A percentile compares a stretch with the other conserved stretches of the same genome.
Conservation (phyloP, 2,888 invertebrate species). For the Rhagonycha fulva region DNA sequence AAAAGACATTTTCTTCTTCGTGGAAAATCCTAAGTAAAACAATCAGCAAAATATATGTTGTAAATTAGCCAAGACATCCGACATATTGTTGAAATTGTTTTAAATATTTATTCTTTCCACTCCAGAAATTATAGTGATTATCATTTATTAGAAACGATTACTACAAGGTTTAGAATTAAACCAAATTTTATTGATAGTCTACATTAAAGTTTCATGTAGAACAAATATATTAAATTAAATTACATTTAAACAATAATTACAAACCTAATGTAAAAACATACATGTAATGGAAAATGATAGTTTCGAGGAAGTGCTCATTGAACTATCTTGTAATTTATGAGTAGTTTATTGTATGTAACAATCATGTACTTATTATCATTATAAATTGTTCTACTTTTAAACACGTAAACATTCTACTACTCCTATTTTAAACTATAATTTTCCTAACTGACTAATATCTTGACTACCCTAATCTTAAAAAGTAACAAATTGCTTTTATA, state of each 20-base stretch:
- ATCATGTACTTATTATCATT: neutral
- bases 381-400: neutral
- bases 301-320: neutral
- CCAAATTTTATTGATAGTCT: too few species aligned
- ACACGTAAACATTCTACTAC: too few species aligned
- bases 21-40: too few species aligned
- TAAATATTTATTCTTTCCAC: too few species aligned
- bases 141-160: too few species aligned
- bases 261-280: neutral
- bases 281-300: neutral
- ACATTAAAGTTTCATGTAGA: too few species aligned
- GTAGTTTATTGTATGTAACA: neutral
- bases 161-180: too few species aligned
- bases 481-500: neutral
- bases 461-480: neutral
- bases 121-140: too few species aligned
- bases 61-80: too few species aligned
- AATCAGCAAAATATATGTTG: too few species aligned
- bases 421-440: neutral
- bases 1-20: too few species aligned
- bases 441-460: neutral
- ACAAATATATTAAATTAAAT: neutral
- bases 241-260: neutral
- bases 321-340: neutral
- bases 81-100: too few species aligned